A percentile compares a stretch with the other conserved stretches of the same genome.
phyloP scores from a whole-genome alignment of 2,888 invertebrate genomes.

The Callinectes sapidus region DNA sequence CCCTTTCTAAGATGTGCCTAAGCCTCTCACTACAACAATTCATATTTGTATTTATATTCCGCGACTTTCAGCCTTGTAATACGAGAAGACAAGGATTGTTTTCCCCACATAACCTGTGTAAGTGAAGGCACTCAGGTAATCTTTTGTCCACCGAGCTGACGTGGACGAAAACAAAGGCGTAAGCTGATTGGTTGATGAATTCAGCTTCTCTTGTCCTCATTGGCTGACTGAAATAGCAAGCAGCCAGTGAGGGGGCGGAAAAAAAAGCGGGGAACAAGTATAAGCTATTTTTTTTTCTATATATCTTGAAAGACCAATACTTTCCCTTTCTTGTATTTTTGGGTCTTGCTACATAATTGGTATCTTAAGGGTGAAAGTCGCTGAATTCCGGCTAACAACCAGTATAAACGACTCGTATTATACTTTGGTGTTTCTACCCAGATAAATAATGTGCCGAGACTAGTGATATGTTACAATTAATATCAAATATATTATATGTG shows the following conservation, averaged over 20 bases:
- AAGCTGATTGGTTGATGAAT: constrained; percentile 22
- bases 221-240: neutral
- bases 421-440: constrained; percentile 64
- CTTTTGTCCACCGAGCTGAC: neutral
- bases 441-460: constrained; percentile 61
- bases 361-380: constrained; percentile 48
- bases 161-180: constrained; percentile 33
- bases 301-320: neutral
- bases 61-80: constrained; percentile 56
- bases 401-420: constrained; percentile 57
- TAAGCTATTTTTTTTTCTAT: neutral
- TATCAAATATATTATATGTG: constrained; percentile 67
- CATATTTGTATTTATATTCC: constrained; percentile 54
- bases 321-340: neutral
- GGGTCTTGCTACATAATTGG: constrained; percentile 26
- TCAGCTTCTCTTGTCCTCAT: constrained; percentile 9
- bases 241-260: neutral
- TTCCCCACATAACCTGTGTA: constrained; percentile 33
- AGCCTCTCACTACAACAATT: constrained; percentile 56
- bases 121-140: constrained; percentile 44
- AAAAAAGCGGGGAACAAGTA: neutral
- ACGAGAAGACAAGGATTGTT: constrained; percentile 14
- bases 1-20: constrained; percentile 64
- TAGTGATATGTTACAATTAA: constrained; percentile 64
- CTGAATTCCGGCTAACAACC: constrained; percentile 38